Percentiles rank a stretch among this genome's conserved stretches.
Conservation (phyloP, 2,797 vertebrate genomes). For the Rachycentron canadum region DNA sequence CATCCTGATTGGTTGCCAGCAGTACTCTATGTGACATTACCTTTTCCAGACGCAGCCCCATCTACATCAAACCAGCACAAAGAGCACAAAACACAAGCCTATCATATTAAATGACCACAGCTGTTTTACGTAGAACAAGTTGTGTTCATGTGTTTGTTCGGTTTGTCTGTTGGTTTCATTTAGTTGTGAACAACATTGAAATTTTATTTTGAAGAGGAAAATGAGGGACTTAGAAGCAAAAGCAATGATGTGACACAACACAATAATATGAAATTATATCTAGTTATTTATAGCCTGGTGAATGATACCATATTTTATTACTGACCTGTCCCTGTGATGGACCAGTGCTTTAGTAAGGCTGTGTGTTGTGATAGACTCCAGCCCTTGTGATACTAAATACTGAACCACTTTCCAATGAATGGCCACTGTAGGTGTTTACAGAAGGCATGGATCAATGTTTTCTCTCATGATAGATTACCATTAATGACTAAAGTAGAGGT, state of each 20-base stretch:
- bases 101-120: neutral
- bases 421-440: neutral
- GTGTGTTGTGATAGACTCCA: constrained; percentile 6
- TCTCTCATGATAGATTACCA: neutral
- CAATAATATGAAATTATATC: neutral
- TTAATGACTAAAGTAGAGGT: neutral
- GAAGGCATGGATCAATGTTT: constrained; percentile 7
- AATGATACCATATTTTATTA: neutral
- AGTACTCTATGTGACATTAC: neutral
- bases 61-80: neutral
- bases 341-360: neutral
- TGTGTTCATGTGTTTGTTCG: neutral
- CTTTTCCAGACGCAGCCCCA: neutral
- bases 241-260: neutral
- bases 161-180: neutral
- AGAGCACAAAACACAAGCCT: neutral
- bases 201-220: constrained; percentile 10
- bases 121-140: neutral
- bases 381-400: neutral
- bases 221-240: neutral
- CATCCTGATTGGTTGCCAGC: neutral
- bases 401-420: no score
- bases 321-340: neutral
- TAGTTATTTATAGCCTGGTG: neutral
- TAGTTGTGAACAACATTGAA: neutral